Evolutionary conservation across 2,797 vertebrate species (phyloP), one percentile per base, ranked within the genome.

Genomic region (Neosilurus hyrtlii): DNA sequence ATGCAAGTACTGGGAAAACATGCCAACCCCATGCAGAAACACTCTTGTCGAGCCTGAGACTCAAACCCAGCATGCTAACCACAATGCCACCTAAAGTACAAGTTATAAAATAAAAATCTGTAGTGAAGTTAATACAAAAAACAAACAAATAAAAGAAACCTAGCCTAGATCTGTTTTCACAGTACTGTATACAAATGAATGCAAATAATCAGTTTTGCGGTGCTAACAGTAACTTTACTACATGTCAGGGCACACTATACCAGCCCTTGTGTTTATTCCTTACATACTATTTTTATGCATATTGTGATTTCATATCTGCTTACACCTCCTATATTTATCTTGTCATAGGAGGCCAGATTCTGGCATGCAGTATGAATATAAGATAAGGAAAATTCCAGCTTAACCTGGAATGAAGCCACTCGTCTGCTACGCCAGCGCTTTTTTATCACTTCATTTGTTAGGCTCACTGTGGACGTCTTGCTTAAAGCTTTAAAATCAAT

Each of bases 401-500:
- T 75, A 75, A 6, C 26, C 57, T 75, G 73, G 56, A 75, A 22
- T 59, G 54, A 14, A 22, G 56, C 73, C 73, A 75, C 73, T 75
- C 56, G 54, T 59, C 30, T 1, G 6, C 73, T 59, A 4, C 73
- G 22, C 73, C 56, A 75, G 56, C 73, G 22, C 73, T 59, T 7
- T 7, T 76, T 61, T 76, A 76, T 82, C 72, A 57, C 67, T 79
- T 87, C 84, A 89, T 88, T 85, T 78, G 72, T 65, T 62, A 3
- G 74, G 77, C 71, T 54, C 73, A 71, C 61, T 74, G 62, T 82
- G 80, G 81, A 79, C 65, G 75, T 81, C 77, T 61, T 43, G 65
- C 78, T 86, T 71, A 24, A 81, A 67, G 80, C 84, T 88, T 80
- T 83, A 87, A 81, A 85, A 82, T 87, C 84, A 86, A 85, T 88